Base-by-base conservation (phyloP, 2,888 invertebrate genomes). In the Mayetiola destructor region DNA sequence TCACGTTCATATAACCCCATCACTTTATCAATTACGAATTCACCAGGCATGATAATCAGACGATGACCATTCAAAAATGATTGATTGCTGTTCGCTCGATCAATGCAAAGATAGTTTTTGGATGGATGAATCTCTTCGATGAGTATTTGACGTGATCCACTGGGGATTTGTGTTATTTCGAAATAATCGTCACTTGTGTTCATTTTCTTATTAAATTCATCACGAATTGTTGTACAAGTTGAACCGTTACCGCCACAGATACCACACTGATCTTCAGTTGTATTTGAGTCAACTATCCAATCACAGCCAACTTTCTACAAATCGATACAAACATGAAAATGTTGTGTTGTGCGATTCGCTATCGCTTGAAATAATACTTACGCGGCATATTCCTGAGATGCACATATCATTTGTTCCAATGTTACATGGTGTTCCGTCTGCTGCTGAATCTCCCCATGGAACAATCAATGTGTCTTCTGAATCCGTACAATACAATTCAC, bases 251-350 rank as follows among this genome's bases (percentile, higher is more conserved):
- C 92, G 63, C 85, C 85, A 67, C 92, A 92, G 56, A 88, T 76
- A 6, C 92, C 91, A 68, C 92, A 92, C 53, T 81, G 79, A 71
- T 92, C 92, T 66, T 89, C 89, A 64, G 81, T 78, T 30, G 83
- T 78, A 56, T 79, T 79, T 0, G 90, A 90, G 66, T 86, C 86
- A 54, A 92, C 82, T 57, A 80, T 73, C 89, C 90, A 91, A 73
- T 92, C 91, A 73, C 92, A 92, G n/a, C 91, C 88, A 56, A 92
- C 86, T 74, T 82, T 84, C 84, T 90, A 77, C 9, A 32, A 32
- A 42, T 29, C 1, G n/a, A n/a, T n/a, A n/a, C n/a, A n/a, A n/a
- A n/a, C n/a, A n/a, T n/a, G n/a, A n/a, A 48, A 48, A 32, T 6
- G 32, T 9, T 9, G 32, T 32, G 6, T 32, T 32, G 32, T 32